A percentile compares a stretch with the other conserved stretches of the same genome.
phyloP scores from a whole-genome alignment of 2,113 vertebrate species.

The Asarcornis scutulata region DNA sequence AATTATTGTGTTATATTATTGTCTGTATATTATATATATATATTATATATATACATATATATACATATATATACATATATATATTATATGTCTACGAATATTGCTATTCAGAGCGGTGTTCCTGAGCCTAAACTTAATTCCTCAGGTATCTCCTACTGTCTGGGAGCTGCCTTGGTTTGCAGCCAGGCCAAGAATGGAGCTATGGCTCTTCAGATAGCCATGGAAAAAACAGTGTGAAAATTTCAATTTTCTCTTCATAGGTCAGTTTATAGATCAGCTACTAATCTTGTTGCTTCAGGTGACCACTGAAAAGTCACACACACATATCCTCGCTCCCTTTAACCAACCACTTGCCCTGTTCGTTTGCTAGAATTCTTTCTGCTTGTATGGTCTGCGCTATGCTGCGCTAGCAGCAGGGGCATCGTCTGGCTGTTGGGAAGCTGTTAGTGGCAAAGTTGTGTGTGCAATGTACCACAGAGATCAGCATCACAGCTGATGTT shows the following conservation, averaged over 20 bases:
- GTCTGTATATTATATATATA: background rate
- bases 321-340: background rate
- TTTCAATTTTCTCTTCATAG: background rate
- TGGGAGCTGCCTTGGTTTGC: background rate
- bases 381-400: background rate
- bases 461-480: background rate
- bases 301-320: background rate
- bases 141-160: background rate
- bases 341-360: background rate
- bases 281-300: background rate
- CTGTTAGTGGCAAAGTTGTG: background rate
- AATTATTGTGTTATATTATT: background rate
- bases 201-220: background rate
- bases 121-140: background rate
- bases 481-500: background rate
- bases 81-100: too few relatives aligned
- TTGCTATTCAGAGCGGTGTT: background rate
- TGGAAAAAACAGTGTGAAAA: background rate
- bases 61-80: too few relatives aligned
- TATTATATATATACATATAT: too few relatives aligned
- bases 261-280: background rate
- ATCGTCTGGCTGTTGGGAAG: background rate
- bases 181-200: background rate
- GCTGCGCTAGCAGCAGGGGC: background rate
- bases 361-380: background rate